Conservation (phyloP, 92 coral and sea anemone species). For the Siderastrea siderea region DNA sequence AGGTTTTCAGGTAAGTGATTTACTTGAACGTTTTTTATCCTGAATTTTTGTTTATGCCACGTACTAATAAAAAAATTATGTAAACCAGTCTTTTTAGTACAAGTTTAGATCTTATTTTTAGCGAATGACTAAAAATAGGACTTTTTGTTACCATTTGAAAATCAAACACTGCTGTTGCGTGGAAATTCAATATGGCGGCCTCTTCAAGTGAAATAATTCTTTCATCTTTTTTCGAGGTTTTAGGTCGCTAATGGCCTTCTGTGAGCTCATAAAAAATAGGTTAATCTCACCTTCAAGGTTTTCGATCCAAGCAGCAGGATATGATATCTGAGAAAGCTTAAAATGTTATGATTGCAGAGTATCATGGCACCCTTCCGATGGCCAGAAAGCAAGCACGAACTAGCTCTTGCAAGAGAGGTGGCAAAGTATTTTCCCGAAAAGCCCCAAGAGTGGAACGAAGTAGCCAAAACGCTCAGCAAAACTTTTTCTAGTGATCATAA, state of each 20-base stretch:
- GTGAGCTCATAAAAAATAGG: no score
- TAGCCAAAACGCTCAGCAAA: conserved; percentile 32
- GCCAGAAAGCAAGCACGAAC: conserved; percentile 39
- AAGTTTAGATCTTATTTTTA: not conserved
- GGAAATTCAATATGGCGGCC: no score
- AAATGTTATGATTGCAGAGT: not conserved
- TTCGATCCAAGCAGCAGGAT: no score
- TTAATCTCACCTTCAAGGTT: no score
- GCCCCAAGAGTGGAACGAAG: conserved; percentile 38
- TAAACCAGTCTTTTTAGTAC: conserved; percentile 11
- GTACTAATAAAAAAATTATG: conserved; percentile 7
- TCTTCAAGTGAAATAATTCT: no score
- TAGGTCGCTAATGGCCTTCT: no score
- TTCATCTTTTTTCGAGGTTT: no score
- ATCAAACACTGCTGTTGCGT: no score
- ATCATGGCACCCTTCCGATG: conserved; percentile 47
- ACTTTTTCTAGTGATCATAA: conserved; percentile 23
- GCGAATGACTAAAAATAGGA: conserved; percentile 18
- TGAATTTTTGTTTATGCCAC: not conserved
- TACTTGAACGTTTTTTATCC: conserved; percentile 42
- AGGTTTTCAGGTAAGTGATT: conserved; percentile 54
- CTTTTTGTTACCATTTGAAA: conserved; percentile 31
- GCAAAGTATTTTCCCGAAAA: conserved; percentile 17
- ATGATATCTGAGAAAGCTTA: conserved; percentile 9
- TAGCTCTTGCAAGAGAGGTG: conserved; percentile 47